A percentile compares a stretch with the other conserved stretches of the same genome.
phyloP scores from a whole-genome alignment of 1,140 invertebrate genomes.

The Drosophila teissieri region DNA sequence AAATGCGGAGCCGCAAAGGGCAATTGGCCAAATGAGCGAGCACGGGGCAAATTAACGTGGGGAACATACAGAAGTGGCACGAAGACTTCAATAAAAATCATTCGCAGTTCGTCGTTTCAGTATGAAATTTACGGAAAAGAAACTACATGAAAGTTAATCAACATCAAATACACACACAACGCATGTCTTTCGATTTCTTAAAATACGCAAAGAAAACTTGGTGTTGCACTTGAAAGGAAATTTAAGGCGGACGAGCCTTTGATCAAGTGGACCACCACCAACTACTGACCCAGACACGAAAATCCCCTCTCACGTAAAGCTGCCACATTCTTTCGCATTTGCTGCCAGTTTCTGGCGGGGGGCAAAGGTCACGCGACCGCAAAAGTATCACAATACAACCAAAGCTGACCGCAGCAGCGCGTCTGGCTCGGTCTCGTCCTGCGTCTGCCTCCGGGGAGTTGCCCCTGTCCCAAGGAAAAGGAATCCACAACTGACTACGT shows the following conservation, averaged over 20 bases:
- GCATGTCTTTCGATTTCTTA: too few species aligned
- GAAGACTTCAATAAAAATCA: too few species aligned
- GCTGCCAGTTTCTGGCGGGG: conserved; percentile 8
- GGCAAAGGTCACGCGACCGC: conserved; percentile 71
- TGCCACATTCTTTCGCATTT: conserved; percentile 11
- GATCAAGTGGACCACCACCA: not conserved
- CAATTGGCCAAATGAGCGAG: conserved; percentile 12
- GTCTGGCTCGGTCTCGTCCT: conserved; percentile 11
- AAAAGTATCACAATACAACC: conserved; percentile 56
- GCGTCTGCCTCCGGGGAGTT: conserved; percentile 19
- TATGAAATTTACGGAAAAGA: too few species aligned
- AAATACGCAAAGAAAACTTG: not conserved
- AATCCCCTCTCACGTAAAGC: conserved; percentile 2
- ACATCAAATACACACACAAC: too few species aligned
- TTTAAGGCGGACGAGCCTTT: not conserved
- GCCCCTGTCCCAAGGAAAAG: not conserved
- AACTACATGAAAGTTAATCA: too few species aligned
- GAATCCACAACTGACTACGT: conserved; percentile 39
- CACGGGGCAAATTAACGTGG: not conserved
- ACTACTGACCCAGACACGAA: conserved; percentile 35
- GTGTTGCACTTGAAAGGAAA: too few species aligned
- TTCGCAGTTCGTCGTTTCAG: too few species aligned
- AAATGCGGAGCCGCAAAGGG: not conserved
- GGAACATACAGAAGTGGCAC: not conserved
- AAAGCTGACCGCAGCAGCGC: conserved; percentile 33